Base-by-base conservation (phyloP, 2,888 invertebrate species). In the Melolontha melolontha region DNA sequence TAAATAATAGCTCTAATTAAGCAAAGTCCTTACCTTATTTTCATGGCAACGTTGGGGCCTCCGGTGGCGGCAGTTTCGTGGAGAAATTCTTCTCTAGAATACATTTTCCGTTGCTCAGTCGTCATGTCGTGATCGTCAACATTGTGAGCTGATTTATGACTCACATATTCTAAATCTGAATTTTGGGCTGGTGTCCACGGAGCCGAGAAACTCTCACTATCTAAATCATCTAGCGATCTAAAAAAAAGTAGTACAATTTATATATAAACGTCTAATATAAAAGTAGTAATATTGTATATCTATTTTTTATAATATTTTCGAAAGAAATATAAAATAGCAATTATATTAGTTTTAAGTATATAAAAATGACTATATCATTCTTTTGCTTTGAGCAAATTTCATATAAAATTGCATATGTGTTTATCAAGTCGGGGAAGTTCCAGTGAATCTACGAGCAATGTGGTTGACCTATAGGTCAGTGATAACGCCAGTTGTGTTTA, bases 1-100 rank as follows among this genome's bases (percentile, higher is more conserved):
- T 22, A 4, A 22, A 22, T 1, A 22, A 22, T 1, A 22, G 22
- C 4, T 1, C 2, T 22, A 22, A 22, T 22, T 22, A 22, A n/a
- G 42, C 12, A 41, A 41, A 70, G 44, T 74, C 34, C n/a, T 34
- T 5, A 84, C 84, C 84, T 80, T 67, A 83, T 74, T 70, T 82
- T 79, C 82, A 84, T 84, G 42, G 82, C 83, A 47, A 83, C 76
- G 71, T 85, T 86, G n/a, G 90, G 89, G 1, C 90, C 90, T 49
- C 90, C 90, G 54, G 89, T 91, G 40, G 90, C 91, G 8, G 91
- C 89, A 40, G 88, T 88, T 73, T 90, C 89, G 80, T 92, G 92
- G 52, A 92, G 85, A 82, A 90, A 92, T 79, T 92, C 90, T 78
- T 93, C 92, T 14, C 93, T 85, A 1, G 91, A 91, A 87, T 91